phyloP scores from a whole-genome alignment of 2,797 vertebrate species.

The Poecilia picta region DNA sequence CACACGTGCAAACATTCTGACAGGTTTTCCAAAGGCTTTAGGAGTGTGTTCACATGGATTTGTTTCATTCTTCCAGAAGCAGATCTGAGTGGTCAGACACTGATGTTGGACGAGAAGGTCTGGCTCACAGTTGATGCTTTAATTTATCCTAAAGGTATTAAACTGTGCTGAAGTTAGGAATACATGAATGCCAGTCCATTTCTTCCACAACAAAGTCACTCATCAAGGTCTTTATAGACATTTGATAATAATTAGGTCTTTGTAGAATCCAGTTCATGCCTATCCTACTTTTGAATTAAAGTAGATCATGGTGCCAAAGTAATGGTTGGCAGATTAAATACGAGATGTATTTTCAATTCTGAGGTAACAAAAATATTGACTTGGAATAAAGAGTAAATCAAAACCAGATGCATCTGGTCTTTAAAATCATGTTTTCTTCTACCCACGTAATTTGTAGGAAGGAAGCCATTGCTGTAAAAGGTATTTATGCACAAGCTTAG shows the following conservation, averaged over 20 bases:
- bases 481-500: not conserved
- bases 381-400: too few species aligned
- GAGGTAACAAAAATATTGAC: not conserved
- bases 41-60: not conserved
- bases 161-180: not conserved
- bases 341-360: not conserved
- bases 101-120: too few species aligned
- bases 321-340: not conserved
- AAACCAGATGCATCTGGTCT: not conserved
- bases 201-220: not conserved
- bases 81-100: not conserved
- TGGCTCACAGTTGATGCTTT: not conserved
- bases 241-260: not conserved
- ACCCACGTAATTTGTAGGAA: not conserved
- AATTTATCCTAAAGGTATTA: not conserved
- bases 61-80: not conserved
- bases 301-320: not conserved
- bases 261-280: not conserved
- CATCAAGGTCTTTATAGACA: not conserved
- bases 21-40: not conserved
- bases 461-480: not conserved
- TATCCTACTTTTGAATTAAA: not conserved
- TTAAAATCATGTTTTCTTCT: not conserved
- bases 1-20: not conserved
- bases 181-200: not conserved